Percentiles rank a stretch among this genome's conserved stretches.
These are phyloP conservation scores for Melanotus villosus DNA, from an alignment of 2,888 invertebrate genomes.

Conservation along the genomic window DNA sequence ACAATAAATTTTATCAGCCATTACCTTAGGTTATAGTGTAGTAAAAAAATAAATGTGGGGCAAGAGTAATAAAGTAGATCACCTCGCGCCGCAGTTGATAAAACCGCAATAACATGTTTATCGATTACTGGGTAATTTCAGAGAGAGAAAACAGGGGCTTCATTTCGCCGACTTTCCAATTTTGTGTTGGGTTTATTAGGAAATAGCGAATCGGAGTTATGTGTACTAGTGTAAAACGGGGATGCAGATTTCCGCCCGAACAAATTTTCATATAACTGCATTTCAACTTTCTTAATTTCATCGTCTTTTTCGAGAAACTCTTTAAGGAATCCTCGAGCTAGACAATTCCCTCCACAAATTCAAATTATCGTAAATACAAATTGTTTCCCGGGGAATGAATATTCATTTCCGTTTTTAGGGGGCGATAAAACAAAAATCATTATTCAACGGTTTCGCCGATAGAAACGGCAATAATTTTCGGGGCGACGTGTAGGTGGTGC, in stretches of 20 bases:
- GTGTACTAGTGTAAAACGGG: not conserved
- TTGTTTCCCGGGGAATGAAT: conserved; percentile 55
- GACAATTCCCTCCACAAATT: conserved; percentile 45
- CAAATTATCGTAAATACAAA: conserved; percentile 54
- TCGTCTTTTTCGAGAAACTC: conserved; percentile 23
- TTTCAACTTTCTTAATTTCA: conserved; percentile 27
- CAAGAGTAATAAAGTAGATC: conserved; percentile 35
- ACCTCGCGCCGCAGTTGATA: conserved; percentile 36
- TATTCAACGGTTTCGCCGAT: conserved; percentile 59
- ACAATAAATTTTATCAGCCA: conserved; percentile 41
- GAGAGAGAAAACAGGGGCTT: conserved; percentile 19
- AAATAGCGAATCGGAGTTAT: not conserved
- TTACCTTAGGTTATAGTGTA: conserved; percentile 40
- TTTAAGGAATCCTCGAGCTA: conserved; percentile 20
- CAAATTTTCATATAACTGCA: conserved; percentile 16
- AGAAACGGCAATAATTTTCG: conserved; percentile 60
- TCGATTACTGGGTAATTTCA: conserved; percentile 17
- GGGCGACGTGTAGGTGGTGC: conserved; percentile 56
- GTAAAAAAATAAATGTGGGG: conserved; percentile 35
- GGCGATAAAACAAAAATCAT: conserved; percentile 60
- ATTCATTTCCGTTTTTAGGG: conserved; percentile 57
- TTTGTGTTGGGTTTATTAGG: not conserved
- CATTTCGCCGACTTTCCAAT: conserved; percentile 11
- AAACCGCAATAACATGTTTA: conserved; percentile 39
- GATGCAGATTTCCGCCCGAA: conserved; percentile 25